Evolutionary conservation across 1,140 invertebrate species (phyloP), one percentile per base, ranked within the genome.

Genomic region (Plectus sambesii): DNA sequence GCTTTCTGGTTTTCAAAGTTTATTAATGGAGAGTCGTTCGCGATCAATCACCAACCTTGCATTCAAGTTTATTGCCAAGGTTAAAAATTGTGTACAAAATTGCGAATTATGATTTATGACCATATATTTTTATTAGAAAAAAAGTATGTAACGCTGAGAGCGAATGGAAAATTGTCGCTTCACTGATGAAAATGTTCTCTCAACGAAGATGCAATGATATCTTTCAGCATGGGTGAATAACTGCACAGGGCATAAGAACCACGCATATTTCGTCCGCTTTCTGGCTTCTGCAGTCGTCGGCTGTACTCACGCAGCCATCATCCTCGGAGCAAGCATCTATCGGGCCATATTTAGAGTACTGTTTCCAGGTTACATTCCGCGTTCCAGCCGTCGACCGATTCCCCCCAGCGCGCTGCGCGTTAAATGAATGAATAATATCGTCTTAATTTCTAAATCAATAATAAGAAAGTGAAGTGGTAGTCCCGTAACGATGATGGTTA

Each of bases 181-280:
- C 33, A 47, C 5, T 12, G 3, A 8, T 29, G 19, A 2, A 5
- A 22, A 20, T n/a, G 17, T 50, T 55, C 15, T 19, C 5, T 19
- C 25, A 6, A n/a, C 15, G 30, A 36, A 56, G 8, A 53, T 23
- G n/a, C 30, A 39, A 69, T 70, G 70, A 53, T 85, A 88, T 85
- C 88, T 70, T 71, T 89, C 85, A 71, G 87, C 87, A 0, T 89
- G 85, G 85, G 87, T 89, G 37, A 87, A 87, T 70, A 84, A 81
- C 55, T 90, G 87, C 66, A 83, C 86, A 61, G 87, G 87, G 5
- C 85, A 87, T 74, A 73, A 74, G 25, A 92, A 92, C 71, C 87
- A 92, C 76, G 79, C 79, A 1, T 83, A 87, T 43, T 33, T 96
- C 68, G 80, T 80, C 5, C 75, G 79, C 48, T 97, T 97, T 72